phyloP scores from a whole-genome alignment of 2,888 invertebrate species.

The Sisyra nigra region DNA sequence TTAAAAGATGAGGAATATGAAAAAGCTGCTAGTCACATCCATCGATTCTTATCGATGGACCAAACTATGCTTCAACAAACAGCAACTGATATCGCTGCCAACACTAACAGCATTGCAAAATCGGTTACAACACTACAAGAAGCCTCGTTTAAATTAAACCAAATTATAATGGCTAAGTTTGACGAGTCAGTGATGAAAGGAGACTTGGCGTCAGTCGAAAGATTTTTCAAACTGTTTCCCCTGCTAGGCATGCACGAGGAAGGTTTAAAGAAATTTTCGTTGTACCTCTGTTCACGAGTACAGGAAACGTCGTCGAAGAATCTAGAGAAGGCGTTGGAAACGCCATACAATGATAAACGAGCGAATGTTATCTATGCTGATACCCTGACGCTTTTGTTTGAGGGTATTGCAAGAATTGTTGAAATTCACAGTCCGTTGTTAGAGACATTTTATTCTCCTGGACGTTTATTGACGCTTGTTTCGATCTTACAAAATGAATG shows the following conservation, averaged over 20 bases:
- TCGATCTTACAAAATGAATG: constrained; percentile 63
- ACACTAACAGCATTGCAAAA: constrained; percentile 50
- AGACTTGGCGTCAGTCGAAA: constrained; percentile 78
- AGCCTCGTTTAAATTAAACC: constrained; percentile 53
- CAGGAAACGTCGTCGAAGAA: constrained; percentile 55
- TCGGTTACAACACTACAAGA: constrained; percentile 58
- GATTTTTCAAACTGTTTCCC: constrained; percentile 95
- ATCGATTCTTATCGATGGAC: constrained; percentile 86
- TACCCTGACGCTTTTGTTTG: constrained; percentile 67
- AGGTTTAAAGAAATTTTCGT: constrained; percentile 76
- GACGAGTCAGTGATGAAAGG: constrained; percentile 80
- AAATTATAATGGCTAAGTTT: constrained; percentile 63
- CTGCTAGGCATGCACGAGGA: constrained; percentile 80
- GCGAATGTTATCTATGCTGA: constrained; percentile 70
- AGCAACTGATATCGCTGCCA: constrained; percentile 55
- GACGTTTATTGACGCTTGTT: constrained; percentile 53
- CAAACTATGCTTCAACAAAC: constrained; percentile 63
- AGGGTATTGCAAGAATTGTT: constrained; percentile 67
- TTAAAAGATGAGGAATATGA: constrained; percentile 93
- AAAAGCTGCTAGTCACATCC: constrained; percentile 89
- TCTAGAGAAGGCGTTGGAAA: constrained; percentile 46
- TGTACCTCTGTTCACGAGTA: constrained; percentile 71
- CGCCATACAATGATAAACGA: constrained; percentile 50
- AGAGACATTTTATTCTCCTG: constrained; percentile 77
- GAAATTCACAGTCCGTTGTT: constrained; percentile 81